These are phyloP conservation scores for Nycticorax nycticorax DNA, from an alignment of 2,113 vertebrate species.

Conservation along the genomic window DNA sequence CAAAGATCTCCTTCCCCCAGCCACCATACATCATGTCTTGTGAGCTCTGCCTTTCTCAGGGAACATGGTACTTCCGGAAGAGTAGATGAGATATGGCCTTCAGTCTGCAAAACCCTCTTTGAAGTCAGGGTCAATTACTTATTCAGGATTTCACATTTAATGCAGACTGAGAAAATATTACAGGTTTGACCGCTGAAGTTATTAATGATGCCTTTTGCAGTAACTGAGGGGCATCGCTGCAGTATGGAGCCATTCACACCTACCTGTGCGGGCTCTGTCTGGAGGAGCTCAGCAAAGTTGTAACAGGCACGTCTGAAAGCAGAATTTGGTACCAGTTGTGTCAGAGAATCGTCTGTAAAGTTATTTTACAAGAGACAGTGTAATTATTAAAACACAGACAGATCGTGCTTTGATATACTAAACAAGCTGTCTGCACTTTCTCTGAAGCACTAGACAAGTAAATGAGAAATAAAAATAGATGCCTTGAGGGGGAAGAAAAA, in stretches of 20 bases:
- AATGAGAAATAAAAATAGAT: constrained; percentile 42
- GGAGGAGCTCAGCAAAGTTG: background rate
- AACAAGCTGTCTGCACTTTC: constrained; percentile 28
- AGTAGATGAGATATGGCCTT: background rate
- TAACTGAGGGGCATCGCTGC: background rate
- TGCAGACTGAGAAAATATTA: background rate
- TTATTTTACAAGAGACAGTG: constrained; percentile 4
- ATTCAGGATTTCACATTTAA: background rate
- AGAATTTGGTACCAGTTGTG: background rate
- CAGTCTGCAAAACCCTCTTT: background rate
- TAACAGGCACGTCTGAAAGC: background rate
- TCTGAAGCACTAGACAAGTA: background rate
- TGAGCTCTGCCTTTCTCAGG: background rate
- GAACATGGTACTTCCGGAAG: background rate
- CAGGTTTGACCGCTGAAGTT: background rate
- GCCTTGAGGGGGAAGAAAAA: background rate
- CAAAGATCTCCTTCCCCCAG: rapidly evolving
- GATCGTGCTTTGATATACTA: constrained; percentile 9
- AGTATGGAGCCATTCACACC: background rate
- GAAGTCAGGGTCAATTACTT: background rate
- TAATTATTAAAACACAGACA: constrained; percentile 52
- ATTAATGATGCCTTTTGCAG: background rate
- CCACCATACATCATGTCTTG: rapidly evolving
- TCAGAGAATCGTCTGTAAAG: background rate
- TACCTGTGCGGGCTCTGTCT: background rate